phyloP scores from a whole-genome alignment of 2,888 invertebrate genomes.

The Cremastinae sp. region DNA sequence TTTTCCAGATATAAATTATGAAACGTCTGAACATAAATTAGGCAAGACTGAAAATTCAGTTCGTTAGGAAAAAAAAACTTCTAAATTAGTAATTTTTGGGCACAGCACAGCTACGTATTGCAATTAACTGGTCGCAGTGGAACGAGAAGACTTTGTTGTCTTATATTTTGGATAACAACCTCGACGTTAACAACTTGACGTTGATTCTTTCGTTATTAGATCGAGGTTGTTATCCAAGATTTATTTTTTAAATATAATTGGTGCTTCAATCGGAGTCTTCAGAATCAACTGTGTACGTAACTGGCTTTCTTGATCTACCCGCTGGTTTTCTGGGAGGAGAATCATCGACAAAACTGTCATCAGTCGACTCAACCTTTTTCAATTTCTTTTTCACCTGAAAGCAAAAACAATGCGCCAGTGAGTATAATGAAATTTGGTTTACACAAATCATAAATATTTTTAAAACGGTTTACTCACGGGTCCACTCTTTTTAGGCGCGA shows the following conservation, averaged over 20 bases:
- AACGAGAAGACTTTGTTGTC: conserved; percentile 13
- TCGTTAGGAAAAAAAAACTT: conserved; percentile 53
- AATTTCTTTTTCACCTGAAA: conserved; percentile 71
- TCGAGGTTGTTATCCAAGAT: too few relatives aligned
- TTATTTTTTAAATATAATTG: too few relatives aligned
- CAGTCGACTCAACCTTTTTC: conserved; percentile 68
- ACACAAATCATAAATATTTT: not conserved
- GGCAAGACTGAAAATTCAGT: conserved; percentile 13
- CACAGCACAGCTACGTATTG: conserved; percentile 21
- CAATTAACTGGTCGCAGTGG: conserved; percentile 5
- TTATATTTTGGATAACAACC: too few relatives aligned
- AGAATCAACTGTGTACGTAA: conserved; percentile 81
- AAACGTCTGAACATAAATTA: conserved; percentile 25
- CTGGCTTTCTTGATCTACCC: conserved; percentile 80
- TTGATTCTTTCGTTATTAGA: too few relatives aligned
- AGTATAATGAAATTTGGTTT: too few relatives aligned
- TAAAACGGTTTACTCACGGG: conserved; percentile 66
- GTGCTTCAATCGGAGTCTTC: conserved; percentile 72
- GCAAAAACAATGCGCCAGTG: too few relatives aligned
- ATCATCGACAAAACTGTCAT: conserved; percentile 64
- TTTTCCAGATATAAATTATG: conserved; percentile 29
- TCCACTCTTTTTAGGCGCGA: conserved; percentile 55
- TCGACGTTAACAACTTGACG: too few relatives aligned
- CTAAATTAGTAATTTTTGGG: conserved; percentile 40
- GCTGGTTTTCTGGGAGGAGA: conserved; percentile 75